Evolutionary conservation across 1,140 invertebrate species (phyloP), one percentile per base, ranked within the genome.

Genomic region (Nasonia giraulti): DNA sequence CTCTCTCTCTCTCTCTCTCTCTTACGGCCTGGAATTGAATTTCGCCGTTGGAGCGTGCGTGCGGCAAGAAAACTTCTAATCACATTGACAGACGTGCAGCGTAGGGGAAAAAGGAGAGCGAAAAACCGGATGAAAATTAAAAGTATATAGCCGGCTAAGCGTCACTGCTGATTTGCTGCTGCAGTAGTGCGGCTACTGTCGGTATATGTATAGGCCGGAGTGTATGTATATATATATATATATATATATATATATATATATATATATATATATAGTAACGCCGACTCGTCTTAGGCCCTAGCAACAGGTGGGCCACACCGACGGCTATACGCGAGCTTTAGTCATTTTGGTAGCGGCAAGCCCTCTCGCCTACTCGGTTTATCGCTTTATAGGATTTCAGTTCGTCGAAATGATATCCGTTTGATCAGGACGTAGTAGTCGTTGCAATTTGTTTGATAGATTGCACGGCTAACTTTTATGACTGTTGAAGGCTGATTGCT

Each of bases 281-380:
- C 44, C 23, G n/a, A 20, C 2, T 12, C 5, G 10, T 81, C 80
- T 50, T 73, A 81, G 68, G 80, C 68, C 55, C n/a, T 81, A 81
- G 80, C 80, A 81, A 81, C 80, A 81, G 80, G 80, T 81, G 69
- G 80, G 68, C 66, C 11, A 81, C 20, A 62, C 17, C 50, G 50
- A 62, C 55, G 20, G 6, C 14, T 62, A 27, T 27, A n/a, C 5
- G 17, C 55, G 20, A n/a, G 55, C 55, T 62, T 62, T 44, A 44
- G 40, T 44, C 10, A 44, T 44, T 44, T 62, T 17, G 55, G 55
- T 62, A 62, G 12, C 14, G 47, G 47, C 47, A 50, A 20, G 55
- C 17, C 20, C 55, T 7, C 55, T 6, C 40, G 5, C 17, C 55
- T 62, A 6, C 20, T 4, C 14, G 17, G 55, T 6, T 62, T 62